These are phyloP conservation scores for Agrotis puta DNA, from an alignment of 2,888 invertebrate species.

Conservation along the genomic window DNA sequence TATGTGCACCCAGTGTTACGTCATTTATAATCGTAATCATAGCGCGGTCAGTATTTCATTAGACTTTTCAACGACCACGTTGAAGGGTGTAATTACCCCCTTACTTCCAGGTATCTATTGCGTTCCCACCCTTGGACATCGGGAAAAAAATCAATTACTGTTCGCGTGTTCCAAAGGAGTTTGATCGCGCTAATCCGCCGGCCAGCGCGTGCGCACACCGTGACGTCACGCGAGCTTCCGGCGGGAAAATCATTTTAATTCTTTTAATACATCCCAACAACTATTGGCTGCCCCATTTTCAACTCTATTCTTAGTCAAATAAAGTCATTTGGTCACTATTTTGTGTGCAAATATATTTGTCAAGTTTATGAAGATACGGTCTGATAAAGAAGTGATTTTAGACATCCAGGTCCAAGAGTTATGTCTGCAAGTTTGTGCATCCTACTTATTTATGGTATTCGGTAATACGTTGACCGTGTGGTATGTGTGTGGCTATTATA, in stretches of 20 bases:
- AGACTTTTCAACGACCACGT: constrained; percentile 52
- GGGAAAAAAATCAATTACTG: constrained; percentile 73
- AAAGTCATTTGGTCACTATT: constrained; percentile 40
- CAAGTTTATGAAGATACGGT: constrained; percentile 77
- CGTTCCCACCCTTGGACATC: constrained; percentile 67
- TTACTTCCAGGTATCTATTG: constrained; percentile 60
- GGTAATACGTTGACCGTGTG: constrained; percentile 62
- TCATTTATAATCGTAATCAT: constrained; percentile 52
- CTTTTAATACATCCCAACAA: constrained; percentile 65
- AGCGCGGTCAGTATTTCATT: constrained; percentile 40
- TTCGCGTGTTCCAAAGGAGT: constrained; percentile 76
- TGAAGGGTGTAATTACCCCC: constrained; percentile 55
- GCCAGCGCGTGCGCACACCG: constrained; percentile 74
- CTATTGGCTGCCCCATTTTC: constrained; percentile 46
- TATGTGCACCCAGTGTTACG: constrained; percentile 50
- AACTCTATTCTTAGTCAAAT: constrained; percentile 51
- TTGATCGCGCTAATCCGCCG: constrained; percentile 76
- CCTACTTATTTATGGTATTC: constrained; percentile 67
- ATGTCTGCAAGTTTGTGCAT: constrained; percentile 67
- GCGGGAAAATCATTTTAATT: constrained; percentile 74
- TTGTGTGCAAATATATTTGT: constrained; percentile 58
- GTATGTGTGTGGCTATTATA: constrained; percentile 63
- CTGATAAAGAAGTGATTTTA: constrained; percentile 76
- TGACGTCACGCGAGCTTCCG: constrained; percentile 81
- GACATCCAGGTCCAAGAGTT: constrained; percentile 71